Conservation (phyloP, 2,113 vertebrate genomes). For the Dermatemys mawii region DNA sequence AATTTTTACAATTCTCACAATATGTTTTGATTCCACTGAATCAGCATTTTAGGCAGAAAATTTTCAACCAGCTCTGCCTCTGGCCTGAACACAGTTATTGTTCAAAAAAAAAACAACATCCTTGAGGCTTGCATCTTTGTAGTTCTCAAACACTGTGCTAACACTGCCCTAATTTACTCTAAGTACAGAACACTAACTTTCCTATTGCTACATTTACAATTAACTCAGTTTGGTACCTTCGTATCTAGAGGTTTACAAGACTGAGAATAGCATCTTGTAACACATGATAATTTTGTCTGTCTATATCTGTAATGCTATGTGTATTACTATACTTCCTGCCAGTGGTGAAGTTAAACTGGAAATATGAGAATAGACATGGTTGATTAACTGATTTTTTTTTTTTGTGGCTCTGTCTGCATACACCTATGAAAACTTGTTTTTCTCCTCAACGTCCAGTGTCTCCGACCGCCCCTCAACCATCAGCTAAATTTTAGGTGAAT, state of each 20-base stretch:
- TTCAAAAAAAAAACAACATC: neutral
- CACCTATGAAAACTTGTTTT: fast-evolving
- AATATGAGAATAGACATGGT: neutral
- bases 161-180: fast-evolving
- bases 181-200: neutral
- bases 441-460: neutral
- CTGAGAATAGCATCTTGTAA: fast-evolving
- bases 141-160: neutral
- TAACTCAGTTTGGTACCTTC: neutral
- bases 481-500: neutral
- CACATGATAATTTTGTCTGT: neutral
- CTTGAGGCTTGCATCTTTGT: neutral
- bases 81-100: neutral
- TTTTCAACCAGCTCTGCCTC: neutral
- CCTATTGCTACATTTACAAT: neutral
- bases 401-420: neutral
- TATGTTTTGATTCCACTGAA: too few relatives aligned
- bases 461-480: neutral
- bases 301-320: neutral
- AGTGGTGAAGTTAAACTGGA: too few relatives aligned
- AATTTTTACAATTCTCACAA: too few relatives aligned
- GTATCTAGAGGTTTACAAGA: neutral
- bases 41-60: neutral
- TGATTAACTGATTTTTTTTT: neutral
- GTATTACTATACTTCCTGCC: neutral